These are phyloP conservation scores for Scaptomyza tumidula DNA, from an alignment of 2,888 invertebrate species.

Conservation along the genomic window DNA sequence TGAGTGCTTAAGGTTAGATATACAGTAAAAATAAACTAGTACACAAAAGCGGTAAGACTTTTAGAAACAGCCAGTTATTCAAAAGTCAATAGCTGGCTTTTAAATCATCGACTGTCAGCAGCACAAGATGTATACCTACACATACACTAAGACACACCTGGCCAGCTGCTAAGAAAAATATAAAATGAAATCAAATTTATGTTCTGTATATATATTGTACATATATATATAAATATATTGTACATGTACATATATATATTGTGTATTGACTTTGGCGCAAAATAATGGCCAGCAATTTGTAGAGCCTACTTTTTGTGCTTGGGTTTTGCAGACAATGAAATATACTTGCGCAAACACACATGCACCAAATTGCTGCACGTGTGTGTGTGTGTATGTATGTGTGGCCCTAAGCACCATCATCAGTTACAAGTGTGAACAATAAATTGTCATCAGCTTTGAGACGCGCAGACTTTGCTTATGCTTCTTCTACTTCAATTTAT, in stretches of 20 bases:
- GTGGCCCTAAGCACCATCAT: conserved; percentile 76
- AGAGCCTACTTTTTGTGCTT: conserved; percentile 60
- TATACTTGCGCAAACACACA: conserved; percentile 64
- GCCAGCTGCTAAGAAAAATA: conserved; percentile 44
- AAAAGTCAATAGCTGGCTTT: conserved; percentile 44
- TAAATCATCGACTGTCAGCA: conserved; percentile 72
- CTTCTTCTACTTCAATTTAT: conserved; percentile 71
- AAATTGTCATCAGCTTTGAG: conserved; percentile 79
- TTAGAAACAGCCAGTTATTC: conserved; percentile 43
- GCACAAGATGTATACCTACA: conserved; percentile 35
- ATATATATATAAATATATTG: conserved; percentile 6
- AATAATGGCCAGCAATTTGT: conserved; percentile 80
- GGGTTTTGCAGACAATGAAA: conserved; percentile 71
- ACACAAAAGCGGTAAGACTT: conserved; percentile 11
- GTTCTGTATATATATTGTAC: conserved; percentile 19
- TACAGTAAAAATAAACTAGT: conserved; percentile 24
- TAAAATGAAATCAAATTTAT: conserved; percentile 54
- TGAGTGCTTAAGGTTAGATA: conserved; percentile 19
- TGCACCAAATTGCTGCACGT: conserved; percentile 61
- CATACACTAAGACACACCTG: conserved; percentile 41
- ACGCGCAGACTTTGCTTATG: conserved; percentile 64
- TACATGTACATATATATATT: conserved; percentile 34
- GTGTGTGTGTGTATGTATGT: conserved; percentile 38
- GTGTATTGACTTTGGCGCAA: conserved; percentile 64
- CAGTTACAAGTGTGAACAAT: conserved; percentile 81